Base-by-base conservation (phyloP, 2,797 vertebrate genomes). In the Takifugu ocellatus region DNA sequence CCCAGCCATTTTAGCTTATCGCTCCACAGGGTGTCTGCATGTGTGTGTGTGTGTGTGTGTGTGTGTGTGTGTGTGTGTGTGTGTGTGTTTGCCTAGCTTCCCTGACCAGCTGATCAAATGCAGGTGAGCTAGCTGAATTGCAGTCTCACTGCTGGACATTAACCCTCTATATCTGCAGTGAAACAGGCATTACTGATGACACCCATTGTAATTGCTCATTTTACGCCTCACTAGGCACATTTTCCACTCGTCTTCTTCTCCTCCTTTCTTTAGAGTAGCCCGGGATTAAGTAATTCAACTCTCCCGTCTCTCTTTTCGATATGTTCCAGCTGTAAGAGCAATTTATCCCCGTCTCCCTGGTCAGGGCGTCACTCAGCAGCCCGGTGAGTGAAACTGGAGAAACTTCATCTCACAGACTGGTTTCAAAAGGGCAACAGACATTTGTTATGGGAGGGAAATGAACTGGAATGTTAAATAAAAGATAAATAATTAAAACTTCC, bases 121-220 rank as follows among this genome's bases (percentile, higher is more conserved):
- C 92, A 95, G 94, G 94, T 94, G 92, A 92, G 92, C 89, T 82
- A 84, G 88, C 91, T 94, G 93, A 94, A 94, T 93, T 92, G 93
- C 90, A 92, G 93, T 94, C 92, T 92, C 90, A 90, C 56, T 66
- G 90, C 89, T 91, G 90, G 89, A 93, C 90, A 88, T 94, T 94
- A 94, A 94, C 92, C 91, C 91, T 90, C 92, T 93, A 93, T 94
- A 93, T 95, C 93, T 92, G 90, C 45, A 66, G 92, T 95, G 93
- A 94, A 97, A 94, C 92, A 93, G 93, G 95, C 95, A 97, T 96
- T 96, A 96, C 94, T 90, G 93, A 95, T 94, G 94, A 93, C 95
- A 96, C 75, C 14, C 90, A 92, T 92, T 90, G 93, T 95, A 96
- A 98, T 96, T 95, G 94, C 92, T 97, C 94, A 97, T 97, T 97